These are phyloP conservation scores for Pachypsylla venusta DNA, from an alignment of 1,140 invertebrate genomes.

Conservation along the genomic window DNA sequence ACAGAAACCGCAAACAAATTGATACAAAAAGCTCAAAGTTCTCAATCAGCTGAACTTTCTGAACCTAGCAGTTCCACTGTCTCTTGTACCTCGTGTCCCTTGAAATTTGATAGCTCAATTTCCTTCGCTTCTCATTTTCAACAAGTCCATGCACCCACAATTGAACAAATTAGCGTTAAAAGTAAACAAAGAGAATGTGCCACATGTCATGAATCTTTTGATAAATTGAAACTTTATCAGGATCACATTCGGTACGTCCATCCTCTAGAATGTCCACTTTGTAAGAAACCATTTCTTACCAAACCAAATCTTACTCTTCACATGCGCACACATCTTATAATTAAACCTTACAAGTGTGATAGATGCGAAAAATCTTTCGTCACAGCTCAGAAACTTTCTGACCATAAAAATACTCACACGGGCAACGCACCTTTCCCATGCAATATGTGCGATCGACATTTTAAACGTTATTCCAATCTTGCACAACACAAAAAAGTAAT, in stretches of 20 bases:
- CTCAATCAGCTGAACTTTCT: not conserved
- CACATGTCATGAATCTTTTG: slow-evolving; percentile 24
- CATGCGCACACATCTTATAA: slow-evolving; percentile 58
- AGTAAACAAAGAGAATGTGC: slow-evolving; percentile 20
- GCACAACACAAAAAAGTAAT: slow-evolving; percentile 63
- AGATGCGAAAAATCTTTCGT: slow-evolving; percentile 68
- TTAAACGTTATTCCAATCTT: slow-evolving; percentile 67
- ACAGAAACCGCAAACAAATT: not conserved
- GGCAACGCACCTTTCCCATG: slow-evolving; percentile 67
- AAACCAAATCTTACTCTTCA: slow-evolving; percentile 49
- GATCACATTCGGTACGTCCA: slow-evolving; percentile 40
- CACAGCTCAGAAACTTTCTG: slow-evolving; percentile 56
- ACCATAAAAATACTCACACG: slow-evolving; percentile 67
- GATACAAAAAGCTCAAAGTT: not conserved
- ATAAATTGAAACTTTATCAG: slow-evolving; percentile 20
- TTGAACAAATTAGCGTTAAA: not conserved
- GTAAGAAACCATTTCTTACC: slow-evolving; percentile 44
- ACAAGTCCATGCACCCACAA: not conserved
- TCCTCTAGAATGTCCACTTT: slow-evolving; percentile 59
- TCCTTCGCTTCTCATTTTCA: not conserved
- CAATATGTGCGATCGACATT: slow-evolving; percentile 62
- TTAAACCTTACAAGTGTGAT: slow-evolving; percentile 57
- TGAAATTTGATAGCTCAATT: slow-evolving; percentile 3
- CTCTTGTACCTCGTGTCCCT: not conserved
- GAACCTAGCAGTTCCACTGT: not conserved